Evolutionary conservation across 53 echinoderm and acorn worm species (phyloP).

Genomic region (Antedon mediterranea): DNA sequence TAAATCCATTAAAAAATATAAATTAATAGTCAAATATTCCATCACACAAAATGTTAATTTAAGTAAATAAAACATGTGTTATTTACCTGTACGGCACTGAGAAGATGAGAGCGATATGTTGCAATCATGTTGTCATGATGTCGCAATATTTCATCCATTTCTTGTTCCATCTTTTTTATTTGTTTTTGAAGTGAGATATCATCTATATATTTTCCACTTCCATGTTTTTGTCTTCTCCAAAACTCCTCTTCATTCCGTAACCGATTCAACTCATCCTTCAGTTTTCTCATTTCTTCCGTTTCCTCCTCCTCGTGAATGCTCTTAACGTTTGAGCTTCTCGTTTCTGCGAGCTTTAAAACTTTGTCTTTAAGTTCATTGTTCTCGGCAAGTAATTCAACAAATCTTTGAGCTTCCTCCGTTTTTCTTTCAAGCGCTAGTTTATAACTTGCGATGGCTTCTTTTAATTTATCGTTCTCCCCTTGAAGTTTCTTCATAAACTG

Average conservation of each 20-base stretch:
- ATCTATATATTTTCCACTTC: background rate
- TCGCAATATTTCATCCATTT: slow-evolving; percentile 43
- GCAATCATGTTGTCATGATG: slow-evolving; percentile 44
- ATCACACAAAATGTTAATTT: too few species aligned
- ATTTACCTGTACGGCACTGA: slow-evolving; percentile 87
- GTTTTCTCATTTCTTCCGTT: slow-evolving; percentile 45
- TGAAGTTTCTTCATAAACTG: slow-evolving; percentile 13
- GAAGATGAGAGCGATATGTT: slow-evolving; percentile 77
- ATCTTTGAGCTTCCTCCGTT: slow-evolving; percentile 27
- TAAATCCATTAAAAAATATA: background rate
- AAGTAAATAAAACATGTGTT: background rate
- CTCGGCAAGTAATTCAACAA: slow-evolving; percentile 37
- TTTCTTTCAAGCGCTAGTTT: slow-evolving; percentile 15
- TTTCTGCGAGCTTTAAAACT: slow-evolving; percentile 15
- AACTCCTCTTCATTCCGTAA: background rate
- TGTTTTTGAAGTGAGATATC: slow-evolving; percentile 28
- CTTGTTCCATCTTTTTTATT: slow-evolving; percentile 41
- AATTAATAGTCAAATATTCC: background rate
- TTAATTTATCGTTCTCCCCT: slow-evolving; percentile 28
- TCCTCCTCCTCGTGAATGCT: slow-evolving; percentile 37
- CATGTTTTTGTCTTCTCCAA: background rate
- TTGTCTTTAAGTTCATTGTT: slow-evolving; percentile 40
- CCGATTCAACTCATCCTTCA: slow-evolving; percentile 48
- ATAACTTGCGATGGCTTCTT: background rate
- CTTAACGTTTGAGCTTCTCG: slow-evolving; percentile 17